phyloP scores from a whole-genome alignment of 2,797 vertebrate genomes.

The Australoheros facetus region DNA sequence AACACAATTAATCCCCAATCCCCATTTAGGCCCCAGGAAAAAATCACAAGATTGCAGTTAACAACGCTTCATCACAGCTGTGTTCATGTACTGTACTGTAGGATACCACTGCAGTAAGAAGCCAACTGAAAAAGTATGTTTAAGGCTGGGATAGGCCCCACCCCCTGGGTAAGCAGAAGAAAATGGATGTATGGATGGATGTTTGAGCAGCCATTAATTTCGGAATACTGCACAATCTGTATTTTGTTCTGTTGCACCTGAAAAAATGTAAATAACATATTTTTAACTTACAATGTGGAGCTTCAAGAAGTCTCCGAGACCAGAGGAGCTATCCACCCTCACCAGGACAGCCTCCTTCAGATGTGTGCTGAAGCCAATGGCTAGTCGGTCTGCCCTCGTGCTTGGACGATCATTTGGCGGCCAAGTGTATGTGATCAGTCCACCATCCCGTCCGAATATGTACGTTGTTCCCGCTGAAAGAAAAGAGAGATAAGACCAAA shows the following conservation, averaged over 20 bases:
- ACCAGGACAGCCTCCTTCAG: slow-evolving; percentile 95
- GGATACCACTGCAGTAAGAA: neutral
- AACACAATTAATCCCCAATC: slow-evolving; percentile 5
- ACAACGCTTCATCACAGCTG: neutral
- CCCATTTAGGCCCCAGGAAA: neutral
- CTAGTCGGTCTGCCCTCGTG: slow-evolving; percentile 95
- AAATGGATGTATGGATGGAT: neutral
- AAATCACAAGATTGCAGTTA: neutral
- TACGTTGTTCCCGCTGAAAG: slow-evolving; percentile 93
- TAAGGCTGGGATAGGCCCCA: neutral
- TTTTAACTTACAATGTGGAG: slow-evolving; percentile 95
- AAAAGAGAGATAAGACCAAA: slow-evolving; percentile 4
- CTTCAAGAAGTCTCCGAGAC: slow-evolving; percentile 97
- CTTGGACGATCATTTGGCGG: slow-evolving; percentile 97
- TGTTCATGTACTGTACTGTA: neutral
- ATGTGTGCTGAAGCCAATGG: slow-evolving; percentile 97
- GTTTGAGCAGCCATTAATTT: neutral
- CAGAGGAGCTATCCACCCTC: slow-evolving; percentile 96
- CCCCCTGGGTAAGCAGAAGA: neutral
- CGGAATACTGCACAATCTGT: neutral
- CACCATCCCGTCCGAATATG: slow-evolving; percentile 97
- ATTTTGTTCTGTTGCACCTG: neutral
- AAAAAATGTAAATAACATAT: neutral
- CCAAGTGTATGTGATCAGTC: slow-evolving; percentile 98
- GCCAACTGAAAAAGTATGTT: neutral